phyloP scores from a whole-genome alignment of 64 coral and sea anemone species.

The Porites australiensis region DNA sequence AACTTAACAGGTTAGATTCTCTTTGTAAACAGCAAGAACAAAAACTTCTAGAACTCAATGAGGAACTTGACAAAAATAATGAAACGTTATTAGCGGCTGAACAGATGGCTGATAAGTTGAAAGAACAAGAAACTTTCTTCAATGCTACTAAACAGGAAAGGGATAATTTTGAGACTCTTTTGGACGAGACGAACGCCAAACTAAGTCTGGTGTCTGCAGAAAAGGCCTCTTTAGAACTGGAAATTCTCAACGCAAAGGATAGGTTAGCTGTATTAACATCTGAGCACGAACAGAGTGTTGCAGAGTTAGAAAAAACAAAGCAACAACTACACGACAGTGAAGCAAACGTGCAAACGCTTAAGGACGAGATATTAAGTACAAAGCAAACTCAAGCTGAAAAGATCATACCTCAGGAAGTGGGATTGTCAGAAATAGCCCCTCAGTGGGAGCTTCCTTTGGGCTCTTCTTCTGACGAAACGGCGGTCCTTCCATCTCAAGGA shows the following conservation, averaged over 20 bases:
- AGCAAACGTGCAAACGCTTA: neutral
- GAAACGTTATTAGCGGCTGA: neutral
- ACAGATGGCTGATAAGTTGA: neutral
- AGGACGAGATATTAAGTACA: constrained; percentile 9
- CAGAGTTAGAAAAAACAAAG: constrained; percentile 19
- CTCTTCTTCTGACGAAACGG: neutral
- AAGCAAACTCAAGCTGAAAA: neutral
- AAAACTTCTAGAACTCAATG: neutral
- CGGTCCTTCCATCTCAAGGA: neutral
- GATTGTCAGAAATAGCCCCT: neutral
- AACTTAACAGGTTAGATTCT: neutral
- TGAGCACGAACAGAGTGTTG: neutral
- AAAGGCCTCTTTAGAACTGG: neutral
- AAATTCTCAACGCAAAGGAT: neutral
- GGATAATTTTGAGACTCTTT: neutral
- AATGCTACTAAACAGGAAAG: neutral
- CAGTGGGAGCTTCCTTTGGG: neutral
- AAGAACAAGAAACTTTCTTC: neutral
- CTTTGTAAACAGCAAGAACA: constrained; percentile 27
- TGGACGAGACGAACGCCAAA: neutral
- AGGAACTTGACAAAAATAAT: neutral
- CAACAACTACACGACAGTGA: constrained; percentile 7
- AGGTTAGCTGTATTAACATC: neutral
- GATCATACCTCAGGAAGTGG: neutral
- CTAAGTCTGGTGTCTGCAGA: neutral